Conservation (phyloP, 2,113 vertebrate genomes). For the Holacanthus passer region DNA sequence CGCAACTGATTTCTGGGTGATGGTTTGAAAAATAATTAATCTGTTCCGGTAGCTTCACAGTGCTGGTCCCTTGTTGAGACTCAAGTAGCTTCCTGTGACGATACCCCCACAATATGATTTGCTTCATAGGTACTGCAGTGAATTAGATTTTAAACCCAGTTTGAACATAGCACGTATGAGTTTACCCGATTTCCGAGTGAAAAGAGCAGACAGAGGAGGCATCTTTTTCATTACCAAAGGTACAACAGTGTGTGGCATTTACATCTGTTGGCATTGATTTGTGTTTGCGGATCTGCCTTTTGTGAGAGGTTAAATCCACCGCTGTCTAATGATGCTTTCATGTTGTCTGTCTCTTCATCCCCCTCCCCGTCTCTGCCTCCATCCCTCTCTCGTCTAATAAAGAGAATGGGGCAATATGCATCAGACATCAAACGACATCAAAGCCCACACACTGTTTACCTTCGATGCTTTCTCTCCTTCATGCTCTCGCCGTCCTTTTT, state of each 20-base stretch:
- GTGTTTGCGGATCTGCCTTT: slow-evolving; percentile 64
- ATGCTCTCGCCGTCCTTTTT: slow-evolving; percentile 39
- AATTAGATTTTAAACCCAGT: slow-evolving; percentile 19
- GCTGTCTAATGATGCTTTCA: slow-evolving; percentile 76
- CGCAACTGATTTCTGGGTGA: slow-evolving; percentile 16
- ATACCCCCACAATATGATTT: neutral
- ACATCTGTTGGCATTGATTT: slow-evolving; percentile 57
- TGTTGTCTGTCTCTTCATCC: slow-evolving; percentile 65
- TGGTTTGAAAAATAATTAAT: slow-evolving; percentile 29
- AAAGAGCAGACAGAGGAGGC: neutral
- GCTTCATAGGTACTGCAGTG: neutral
- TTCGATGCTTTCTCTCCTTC: slow-evolving; percentile 48
- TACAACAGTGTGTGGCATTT: slow-evolving; percentile 27
- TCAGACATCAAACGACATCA: slow-evolving; percentile 80
- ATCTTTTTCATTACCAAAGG: slow-evolving; percentile 30
- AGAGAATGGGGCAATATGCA: slow-evolving; percentile 62
- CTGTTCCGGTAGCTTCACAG: neutral
- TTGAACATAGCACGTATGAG: neutral
- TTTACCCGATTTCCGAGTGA: slow-evolving; percentile 23
- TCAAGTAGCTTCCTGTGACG: neutral
- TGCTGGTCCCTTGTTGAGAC: neutral
- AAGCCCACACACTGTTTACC: slow-evolving; percentile 68
- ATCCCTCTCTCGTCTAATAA: slow-evolving; percentile 59
- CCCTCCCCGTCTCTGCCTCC: slow-evolving; percentile 35
- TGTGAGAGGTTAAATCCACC: slow-evolving; percentile 77